Percentiles rank a stretch among this genome's conserved stretches.
Evolutionary conservation across 2,888 invertebrate species (phyloP).

Genomic region (Nymphalis urticae): DNA sequence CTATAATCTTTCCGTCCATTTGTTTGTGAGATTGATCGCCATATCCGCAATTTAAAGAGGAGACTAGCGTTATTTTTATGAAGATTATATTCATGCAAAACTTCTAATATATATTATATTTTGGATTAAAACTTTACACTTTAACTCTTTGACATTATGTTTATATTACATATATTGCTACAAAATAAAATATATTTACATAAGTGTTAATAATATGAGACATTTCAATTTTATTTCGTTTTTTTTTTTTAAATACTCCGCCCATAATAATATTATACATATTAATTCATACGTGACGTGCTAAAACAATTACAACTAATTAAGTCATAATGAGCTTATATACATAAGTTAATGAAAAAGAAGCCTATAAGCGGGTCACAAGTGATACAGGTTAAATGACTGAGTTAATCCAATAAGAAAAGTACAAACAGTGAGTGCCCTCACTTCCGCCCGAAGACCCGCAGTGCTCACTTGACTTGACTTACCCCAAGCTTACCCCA

Average conservation of each 20-base stretch:
- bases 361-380: conserved; percentile 78
- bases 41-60: too few species aligned
- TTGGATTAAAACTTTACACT: too few species aligned
- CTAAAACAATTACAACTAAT: conserved; percentile 35
- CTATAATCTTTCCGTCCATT: too few species aligned
- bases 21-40: too few species aligned
- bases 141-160: too few species aligned
- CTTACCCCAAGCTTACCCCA: conserved; percentile 73
- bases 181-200: too few species aligned
- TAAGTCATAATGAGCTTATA: conserved; percentile 35
- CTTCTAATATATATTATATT: too few species aligned
- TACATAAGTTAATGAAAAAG: conserved; percentile 44
- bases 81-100: too few species aligned
- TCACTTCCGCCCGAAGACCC: conserved; percentile 77
- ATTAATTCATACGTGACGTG: conserved; percentile 13
- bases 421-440: conserved; percentile 77
- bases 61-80: too few species aligned
- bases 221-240: too few species aligned
- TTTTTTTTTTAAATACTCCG: background rate
- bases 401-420: conserved; percentile 78
- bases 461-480: conserved; percentile 67
- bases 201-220: too few species aligned
- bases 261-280: background rate
- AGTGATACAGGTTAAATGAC: conserved; percentile 77
- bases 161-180: too few species aligned